Evolutionary conservation across 2,113 vertebrate genomes (phyloP), one percentile per base, ranked within the genome.

Genomic region (Aix galericulata): DNA sequence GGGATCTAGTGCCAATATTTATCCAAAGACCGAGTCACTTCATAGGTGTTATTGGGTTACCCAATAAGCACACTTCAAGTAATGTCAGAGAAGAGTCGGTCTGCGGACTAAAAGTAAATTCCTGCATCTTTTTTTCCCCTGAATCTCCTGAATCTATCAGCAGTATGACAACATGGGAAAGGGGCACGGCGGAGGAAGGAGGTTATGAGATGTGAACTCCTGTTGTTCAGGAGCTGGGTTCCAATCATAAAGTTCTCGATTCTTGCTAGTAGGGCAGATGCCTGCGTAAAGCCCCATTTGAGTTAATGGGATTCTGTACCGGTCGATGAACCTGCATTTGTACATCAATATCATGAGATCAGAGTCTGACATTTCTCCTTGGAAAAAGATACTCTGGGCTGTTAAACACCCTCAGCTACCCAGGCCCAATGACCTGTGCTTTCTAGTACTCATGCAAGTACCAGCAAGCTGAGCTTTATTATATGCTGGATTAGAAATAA

Each of bases 401-500:
- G 44, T 86, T 86, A 86, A 88, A 89, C 55, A 20, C 69, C 50
- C 48, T 76, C 75, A 77, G 38, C 68, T 31, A 36, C 40, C 32
- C 34, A 38, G 36, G 59, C 26, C 11, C 27, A 82, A 12, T 69
- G 58, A 76, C 80, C 53, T 88, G 60, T 66, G 36, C 73, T 91
- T 78, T 86, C 66, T 88, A 4, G 3, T 16, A 48, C 7, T n/a
- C 32, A 9, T 42, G 46, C 29, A 83, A 75, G 72, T 75, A 89
- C 32, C 78, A 82, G 29, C 52, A 86, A 88, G 56, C 56, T 68
- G 23, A 93, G 59, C n/a, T 83, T 83, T 86, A 50, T 82, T 88
- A 74, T 91, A 92, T 91, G 58, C 50, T 75, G 64, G 52, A 88
- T 86, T 83, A 72, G 64, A 81, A 93, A 94, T 72, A 92, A 94